Base-by-base conservation (phyloP, 2,888 invertebrate species). In the Rambutsinella grinnellia region DNA sequence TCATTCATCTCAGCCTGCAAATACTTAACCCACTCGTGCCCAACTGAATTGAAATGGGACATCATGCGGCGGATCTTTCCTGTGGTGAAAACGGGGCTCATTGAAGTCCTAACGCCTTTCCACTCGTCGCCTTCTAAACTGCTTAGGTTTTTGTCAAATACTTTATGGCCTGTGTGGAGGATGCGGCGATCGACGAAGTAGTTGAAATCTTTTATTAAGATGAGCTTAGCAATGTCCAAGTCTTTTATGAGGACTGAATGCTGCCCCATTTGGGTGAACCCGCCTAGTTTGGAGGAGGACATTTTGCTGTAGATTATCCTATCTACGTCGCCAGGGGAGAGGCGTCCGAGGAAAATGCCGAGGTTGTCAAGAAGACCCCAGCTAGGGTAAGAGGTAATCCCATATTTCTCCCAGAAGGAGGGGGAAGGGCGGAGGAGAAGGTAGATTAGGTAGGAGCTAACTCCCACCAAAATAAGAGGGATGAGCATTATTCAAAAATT, bases 21-120 rank as follows among this genome's bases (percentile, higher is more conserved):
- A n/a, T n/a, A n/a, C n/a, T 28, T 24, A 57, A 28, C 13, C 61
- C 56, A 15, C 3, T 10, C 3, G n/a, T n/a, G n/a, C n/a, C n/a
- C n/a, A n/a, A n/a, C n/a, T n/a, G n/a, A n/a, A n/a, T 76, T 60
- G 2, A 76, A 3, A 46, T 57, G 65, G n/a, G n/a, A n/a, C n/a
- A 3, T 23, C 47, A 58, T 74, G 27, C 47, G 13, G 44, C 65
- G 13, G 17, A 78, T 74, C 36, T 78, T 75, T 26, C 78, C 78
- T 3, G 78, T 66, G 17, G 68, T 75, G 19, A 78, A 78, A 1
- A 75, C 75, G 5, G 78, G 78, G 13, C 57, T 75, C 10, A 75
- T 10, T n/a, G 69, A 36, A 6, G 49, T 53, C 24, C 78, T 44
- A 19, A 78, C 36, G 13, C 51, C 65, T 56, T 74, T 69, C 78